A percentile compares a stretch with the other conserved stretches of the same genome.
Evolutionary conservation across 2,797 vertebrate genomes (phyloP).

Genomic region (Ctenosaura bakeri): DNA sequence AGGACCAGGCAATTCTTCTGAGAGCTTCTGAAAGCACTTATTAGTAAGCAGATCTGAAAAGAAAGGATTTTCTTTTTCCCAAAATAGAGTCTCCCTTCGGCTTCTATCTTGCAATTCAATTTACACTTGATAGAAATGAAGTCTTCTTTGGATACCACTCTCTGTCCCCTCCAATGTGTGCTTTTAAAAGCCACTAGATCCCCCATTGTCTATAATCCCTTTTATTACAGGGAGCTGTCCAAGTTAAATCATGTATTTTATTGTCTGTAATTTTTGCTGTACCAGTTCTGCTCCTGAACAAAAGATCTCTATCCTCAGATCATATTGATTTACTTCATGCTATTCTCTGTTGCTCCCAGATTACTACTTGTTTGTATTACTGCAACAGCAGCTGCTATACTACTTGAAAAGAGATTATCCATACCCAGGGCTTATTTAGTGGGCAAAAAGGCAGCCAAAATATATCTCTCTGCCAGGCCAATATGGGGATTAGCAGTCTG

Average conservation of each 20-base stretch:
- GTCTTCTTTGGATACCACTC: background rate
- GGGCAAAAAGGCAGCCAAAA: background rate
- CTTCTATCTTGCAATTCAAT: background rate
- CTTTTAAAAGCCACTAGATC: background rate
- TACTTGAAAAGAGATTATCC: background rate
- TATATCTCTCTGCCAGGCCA: background rate
- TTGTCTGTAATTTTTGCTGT: background rate
- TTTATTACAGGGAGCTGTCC: background rate
- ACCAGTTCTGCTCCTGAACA: background rate
- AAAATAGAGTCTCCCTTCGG: background rate
- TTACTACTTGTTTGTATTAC: background rate
- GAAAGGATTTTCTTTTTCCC: rapidly evolving
- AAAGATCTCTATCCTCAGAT: background rate
- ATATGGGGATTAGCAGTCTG: background rate
- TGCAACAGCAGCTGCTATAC: background rate
- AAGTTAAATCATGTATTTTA: slow-evolving; percentile 4
- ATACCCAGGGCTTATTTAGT: slow-evolving; percentile 3
- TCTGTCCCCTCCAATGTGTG: background rate
- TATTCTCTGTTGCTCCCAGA: slow-evolving; percentile 43
- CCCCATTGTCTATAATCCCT: slow-evolving; percentile 17
- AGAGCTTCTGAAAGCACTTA: background rate
- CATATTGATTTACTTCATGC: slow-evolving; percentile 1
- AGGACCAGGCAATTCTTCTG: too few species aligned
- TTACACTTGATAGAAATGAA: background rate
- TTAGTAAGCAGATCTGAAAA: background rate